phyloP scores from a whole-genome alignment of 1,140 invertebrate genomes.

The Brachionus plicatilis region DNA sequence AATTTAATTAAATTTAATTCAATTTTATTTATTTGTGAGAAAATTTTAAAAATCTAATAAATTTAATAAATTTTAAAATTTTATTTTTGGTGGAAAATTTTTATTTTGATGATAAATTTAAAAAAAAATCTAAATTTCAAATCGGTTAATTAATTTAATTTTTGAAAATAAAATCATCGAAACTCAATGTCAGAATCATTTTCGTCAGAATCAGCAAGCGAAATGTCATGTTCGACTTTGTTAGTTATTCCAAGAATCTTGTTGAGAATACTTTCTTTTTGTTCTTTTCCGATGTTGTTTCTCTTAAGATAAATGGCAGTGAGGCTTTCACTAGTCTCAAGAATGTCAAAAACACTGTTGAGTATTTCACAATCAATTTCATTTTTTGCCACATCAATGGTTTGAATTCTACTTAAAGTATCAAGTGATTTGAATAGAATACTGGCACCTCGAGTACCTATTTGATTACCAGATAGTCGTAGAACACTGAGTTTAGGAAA shows the following conservation, averaged over 20 bases:
- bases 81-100: too few relatives aligned
- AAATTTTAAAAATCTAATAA: too few relatives aligned
- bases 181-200: not conserved
- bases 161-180: too few relatives aligned
- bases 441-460: not conserved
- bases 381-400: not conserved
- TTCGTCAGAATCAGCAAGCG: not conserved
- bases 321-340: not conserved
- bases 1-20: too few relatives aligned
- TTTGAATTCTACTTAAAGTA: not conserved
- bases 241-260: not conserved
- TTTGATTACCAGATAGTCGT: not conserved
- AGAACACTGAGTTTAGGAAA: not conserved
- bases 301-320: not conserved
- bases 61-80: too few relatives aligned
- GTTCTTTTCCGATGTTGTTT: not conserved
- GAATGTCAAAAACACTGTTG: not conserved
- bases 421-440: not conserved
- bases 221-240: not conserved
- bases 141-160: too few relatives aligned
- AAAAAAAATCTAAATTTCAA: too few relatives aligned
- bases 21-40: too few relatives aligned
- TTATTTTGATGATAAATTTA: too few relatives aligned
- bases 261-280: not conserved
- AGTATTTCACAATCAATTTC: not conserved